phyloP scores from a whole-genome alignment of 2,113 vertebrate species.

The Thalassarche chlororhynchos region DNA sequence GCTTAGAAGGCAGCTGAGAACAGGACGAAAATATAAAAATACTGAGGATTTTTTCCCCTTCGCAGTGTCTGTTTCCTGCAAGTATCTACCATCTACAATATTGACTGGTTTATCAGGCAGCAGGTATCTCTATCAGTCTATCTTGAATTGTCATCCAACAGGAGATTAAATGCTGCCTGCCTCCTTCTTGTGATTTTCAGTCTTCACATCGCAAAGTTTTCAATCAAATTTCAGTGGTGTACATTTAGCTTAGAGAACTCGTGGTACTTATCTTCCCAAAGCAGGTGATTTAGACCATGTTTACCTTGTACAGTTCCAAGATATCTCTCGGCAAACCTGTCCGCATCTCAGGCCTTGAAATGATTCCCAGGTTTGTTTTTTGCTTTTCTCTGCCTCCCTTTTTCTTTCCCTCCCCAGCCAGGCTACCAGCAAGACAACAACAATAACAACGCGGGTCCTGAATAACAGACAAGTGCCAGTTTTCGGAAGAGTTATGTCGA shows the following conservation, averaged over 20 bases:
- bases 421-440: neutral
- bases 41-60: neutral
- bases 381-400: neutral
- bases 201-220: constrained; percentile 73
- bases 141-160: constrained; percentile 73
- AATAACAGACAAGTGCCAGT: neutral
- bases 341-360: constrained; percentile 30
- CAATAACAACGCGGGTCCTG: neutral
- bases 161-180: constrained; percentile 72
- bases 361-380: neutral
- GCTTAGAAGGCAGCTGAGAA: neutral
- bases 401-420: neutral
- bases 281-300: constrained; percentile 70
- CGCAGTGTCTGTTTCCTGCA: constrained; percentile 1
- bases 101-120: constrained; percentile 73
- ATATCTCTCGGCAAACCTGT: constrained; percentile 49
- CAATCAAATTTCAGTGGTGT: constrained; percentile 71
- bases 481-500: neutral
- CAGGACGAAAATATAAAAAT: neutral
- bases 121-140: constrained; percentile 71
- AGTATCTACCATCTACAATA: constrained; percentile 66
- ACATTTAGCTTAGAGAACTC: constrained; percentile 67
- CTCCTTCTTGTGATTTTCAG: constrained; percentile 71
- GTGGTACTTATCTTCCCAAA: constrained; percentile 63
- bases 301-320: constrained; percentile 47